Evolutionary conservation across 1,140 invertebrate genomes (phyloP).

Genomic region (Steinernema feltiae): DNA sequence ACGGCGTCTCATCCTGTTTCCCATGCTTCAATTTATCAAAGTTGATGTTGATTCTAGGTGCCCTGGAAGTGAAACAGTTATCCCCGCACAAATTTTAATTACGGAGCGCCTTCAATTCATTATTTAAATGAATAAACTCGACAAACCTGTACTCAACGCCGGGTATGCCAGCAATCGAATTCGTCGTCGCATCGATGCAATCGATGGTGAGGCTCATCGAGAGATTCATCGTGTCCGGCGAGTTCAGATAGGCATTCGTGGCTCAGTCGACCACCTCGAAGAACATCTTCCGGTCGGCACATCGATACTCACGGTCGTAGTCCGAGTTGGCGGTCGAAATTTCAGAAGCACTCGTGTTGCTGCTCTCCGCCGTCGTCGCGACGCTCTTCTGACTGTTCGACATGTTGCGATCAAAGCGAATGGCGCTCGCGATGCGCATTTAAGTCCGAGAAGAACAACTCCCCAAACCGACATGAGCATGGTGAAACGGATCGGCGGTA

Average conservation of each 20-base stretch:
- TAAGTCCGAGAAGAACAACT: slow-evolving; percentile 54
- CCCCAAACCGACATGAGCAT: slow-evolving; percentile 58
- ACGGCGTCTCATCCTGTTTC: background rate
- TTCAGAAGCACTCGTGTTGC: too few species aligned
- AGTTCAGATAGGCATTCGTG: background rate
- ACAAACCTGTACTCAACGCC: background rate
- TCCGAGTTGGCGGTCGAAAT: too few species aligned
- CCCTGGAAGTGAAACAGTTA: background rate
- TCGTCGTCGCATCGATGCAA: background rate
- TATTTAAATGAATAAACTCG: background rate
- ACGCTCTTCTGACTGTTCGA: too few species aligned
- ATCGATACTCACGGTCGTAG: background rate
- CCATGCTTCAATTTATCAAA: background rate
- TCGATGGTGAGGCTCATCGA: background rate
- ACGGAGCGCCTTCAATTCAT: too few species aligned
- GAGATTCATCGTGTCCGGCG: background rate
- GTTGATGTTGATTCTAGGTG: background rate
- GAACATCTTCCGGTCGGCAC: background rate
- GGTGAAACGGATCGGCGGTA: slow-evolving; percentile 35
- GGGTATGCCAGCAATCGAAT: background rate
- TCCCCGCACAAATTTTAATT: background rate
- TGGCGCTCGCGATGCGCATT: too few species aligned
- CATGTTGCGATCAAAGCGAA: too few species aligned
- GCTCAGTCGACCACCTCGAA: background rate
- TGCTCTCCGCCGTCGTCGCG: too few species aligned